Evolutionary conservation across 2,888 invertebrate species (phyloP).

Genomic region (Sacculina carcini): DNA sequence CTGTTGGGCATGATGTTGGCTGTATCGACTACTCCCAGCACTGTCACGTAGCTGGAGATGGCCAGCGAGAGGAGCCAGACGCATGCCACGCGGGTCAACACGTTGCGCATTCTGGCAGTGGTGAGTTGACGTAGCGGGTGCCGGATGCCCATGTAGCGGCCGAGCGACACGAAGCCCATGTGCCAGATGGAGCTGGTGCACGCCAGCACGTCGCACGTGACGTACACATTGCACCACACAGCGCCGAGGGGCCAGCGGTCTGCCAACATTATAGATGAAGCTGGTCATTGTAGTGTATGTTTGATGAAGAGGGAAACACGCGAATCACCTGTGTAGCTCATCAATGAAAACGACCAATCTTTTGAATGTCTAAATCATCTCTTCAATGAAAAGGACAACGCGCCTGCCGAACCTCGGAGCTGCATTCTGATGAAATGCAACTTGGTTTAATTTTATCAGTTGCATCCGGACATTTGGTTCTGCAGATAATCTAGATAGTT

Average conservation of each 20-base stretch:
- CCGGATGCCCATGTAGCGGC: slow-evolving; percentile 25
- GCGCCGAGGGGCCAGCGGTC: slow-evolving; percentile 61
- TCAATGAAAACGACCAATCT: too few species aligned
- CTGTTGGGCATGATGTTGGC: slow-evolving; percentile 20
- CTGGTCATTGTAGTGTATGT: neutral
- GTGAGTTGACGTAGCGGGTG: slow-evolving; percentile 22
- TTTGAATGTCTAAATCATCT: too few species aligned
- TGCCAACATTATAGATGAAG: slow-evolving; percentile 20
- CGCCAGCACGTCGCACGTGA: slow-evolving; percentile 42
- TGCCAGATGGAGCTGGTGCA: slow-evolving; percentile 29
- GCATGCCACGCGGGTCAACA: slow-evolving; percentile 22
- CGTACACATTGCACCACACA: slow-evolving; percentile 34
- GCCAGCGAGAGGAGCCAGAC: slow-evolving; percentile 25
- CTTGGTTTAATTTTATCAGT: too few species aligned
- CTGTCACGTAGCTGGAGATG: slow-evolving; percentile 24
- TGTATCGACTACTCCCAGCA: slow-evolving; percentile 23
- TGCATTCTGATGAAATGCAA: too few species aligned
- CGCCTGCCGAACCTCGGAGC: too few species aligned
- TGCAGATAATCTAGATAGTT: too few species aligned
- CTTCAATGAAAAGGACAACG: too few species aligned
- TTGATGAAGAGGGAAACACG: neutral
- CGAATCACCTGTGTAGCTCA: neutral
- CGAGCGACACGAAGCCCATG: slow-evolving; percentile 28
- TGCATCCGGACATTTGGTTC: too few species aligned
- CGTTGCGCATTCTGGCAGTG: slow-evolving; percentile 15